Evolutionary conservation across 1,140 invertebrate genomes (phyloP).

Genomic region (Aphidius gifuensis): DNA sequence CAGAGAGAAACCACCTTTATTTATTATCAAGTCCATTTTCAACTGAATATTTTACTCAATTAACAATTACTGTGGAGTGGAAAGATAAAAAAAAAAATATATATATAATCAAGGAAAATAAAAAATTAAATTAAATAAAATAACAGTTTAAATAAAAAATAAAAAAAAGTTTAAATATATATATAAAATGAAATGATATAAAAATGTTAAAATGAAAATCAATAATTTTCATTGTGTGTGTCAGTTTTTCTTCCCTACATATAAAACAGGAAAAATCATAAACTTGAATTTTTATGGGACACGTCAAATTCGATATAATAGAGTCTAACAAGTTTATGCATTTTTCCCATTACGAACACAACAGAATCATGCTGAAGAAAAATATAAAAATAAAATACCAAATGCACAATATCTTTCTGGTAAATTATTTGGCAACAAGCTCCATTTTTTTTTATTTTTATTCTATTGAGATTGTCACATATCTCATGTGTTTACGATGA

Average conservation of each 20-base stretch:
- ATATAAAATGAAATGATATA: no score
- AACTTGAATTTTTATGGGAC: slow-evolving; percentile 7
- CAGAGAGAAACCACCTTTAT: slow-evolving; percentile 1
- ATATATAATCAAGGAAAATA: no score
- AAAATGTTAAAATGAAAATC: no score
- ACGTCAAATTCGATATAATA: slow-evolving; percentile 1
- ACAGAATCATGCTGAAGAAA: neutral
- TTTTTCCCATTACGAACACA: slow-evolving; percentile 1
- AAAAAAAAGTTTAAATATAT: no score
- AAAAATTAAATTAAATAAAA: no score
- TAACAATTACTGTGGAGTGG: no score
- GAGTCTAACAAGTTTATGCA: slow-evolving; percentile 2
- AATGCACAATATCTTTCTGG: neutral
- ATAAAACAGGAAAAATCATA: neutral
- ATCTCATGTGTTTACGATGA: slow-evolving; percentile 29
- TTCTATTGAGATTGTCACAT: slow-evolving; percentile 13
- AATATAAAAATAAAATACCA: neutral
- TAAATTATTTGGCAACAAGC: slow-evolving; percentile 22
- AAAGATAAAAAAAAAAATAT: no score
- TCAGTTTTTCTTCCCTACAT: neutral
- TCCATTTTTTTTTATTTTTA: slow-evolving; percentile 11
- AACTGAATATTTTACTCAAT: no score
- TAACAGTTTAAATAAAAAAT: no score
- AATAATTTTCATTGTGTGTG: no score
- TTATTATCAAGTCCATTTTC: neutral